Base-by-base conservation (phyloP, 2,797 vertebrate genomes). In the Lutjanus argentimaculatus region DNA sequence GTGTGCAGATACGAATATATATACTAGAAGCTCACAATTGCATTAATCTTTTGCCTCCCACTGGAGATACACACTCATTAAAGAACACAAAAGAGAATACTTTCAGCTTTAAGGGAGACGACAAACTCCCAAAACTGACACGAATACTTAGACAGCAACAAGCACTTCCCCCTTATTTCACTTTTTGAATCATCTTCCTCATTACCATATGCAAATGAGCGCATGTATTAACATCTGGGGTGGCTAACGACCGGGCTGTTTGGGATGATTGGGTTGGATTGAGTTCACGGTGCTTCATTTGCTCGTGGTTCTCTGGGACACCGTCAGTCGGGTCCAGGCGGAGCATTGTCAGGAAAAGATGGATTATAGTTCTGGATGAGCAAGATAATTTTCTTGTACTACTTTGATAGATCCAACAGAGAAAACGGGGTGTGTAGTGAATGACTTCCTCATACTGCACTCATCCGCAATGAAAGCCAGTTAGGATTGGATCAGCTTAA, bases 121-220 rank as follows among this genome's bases (percentile, higher is more conserved):
- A 65, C 75, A 80, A 56, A 87, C 68, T 82, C 57, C 66, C 45
- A 61, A 59, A 6, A 7, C 64, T 67, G 62, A 72, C 63, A 77
- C 43, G 53, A 79, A 86, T 74, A 67, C 72, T 82, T 51, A 75
- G 43, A 66, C 59, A 46, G 48, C 67, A 85, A 83, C 66, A 77
- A 69, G 19, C 58, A 70, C 69, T 91, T 89, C 64, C 36, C 63
- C 80, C 56, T 76, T 55, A 59, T 85, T 90, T 90, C 68, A 75
- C 75, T 80, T 89, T 83, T 82, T 85, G 83, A 86, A 93, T 91
- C 77, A 70, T 87, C 71, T 21, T 53, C 48, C 42, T 87, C 55
- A 91, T 93, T 92, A 89, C 83, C 80, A 92, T 91, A 92, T 91
- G 88, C 82, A 93, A 89, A 92, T 91, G 48, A 90, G 75, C 53